Percentiles rank a stretch among this genome's conserved stretches.
phyloP scores from a whole-genome alignment of 2,113 vertebrate species.

The Lepidothrix coronata region DNA sequence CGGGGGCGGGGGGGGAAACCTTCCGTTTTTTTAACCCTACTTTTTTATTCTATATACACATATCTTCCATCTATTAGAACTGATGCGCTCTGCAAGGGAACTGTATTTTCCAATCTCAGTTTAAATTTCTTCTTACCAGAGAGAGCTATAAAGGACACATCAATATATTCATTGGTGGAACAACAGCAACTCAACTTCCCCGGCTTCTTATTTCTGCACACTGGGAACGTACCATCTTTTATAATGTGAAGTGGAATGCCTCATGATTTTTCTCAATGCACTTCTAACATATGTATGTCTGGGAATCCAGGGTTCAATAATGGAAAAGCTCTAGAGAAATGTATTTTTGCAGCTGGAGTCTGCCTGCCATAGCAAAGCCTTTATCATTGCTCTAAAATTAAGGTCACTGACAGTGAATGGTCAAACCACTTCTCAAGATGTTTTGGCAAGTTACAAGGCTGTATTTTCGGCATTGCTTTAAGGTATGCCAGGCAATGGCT shows the following conservation, averaged over 20 bases:
- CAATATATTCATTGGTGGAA: constrained; percentile 1
- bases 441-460: background rate
- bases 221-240: background rate
- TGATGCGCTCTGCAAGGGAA: background rate
- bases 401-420: background rate
- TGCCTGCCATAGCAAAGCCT: background rate
- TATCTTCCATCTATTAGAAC: background rate
- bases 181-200: background rate
- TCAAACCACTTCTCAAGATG: background rate
- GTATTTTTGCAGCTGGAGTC: background rate
- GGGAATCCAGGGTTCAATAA: background rate
- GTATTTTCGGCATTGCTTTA: background rate
- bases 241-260: constrained; percentile 9
- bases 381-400: background rate
- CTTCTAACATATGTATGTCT: background rate
- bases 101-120: constrained; percentile 15
- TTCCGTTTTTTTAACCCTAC: background rate
- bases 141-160: constrained; percentile 15
- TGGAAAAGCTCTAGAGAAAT: constrained; percentile 14
- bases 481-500: background rate
- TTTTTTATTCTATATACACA: background rate
- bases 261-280: constrained; percentile 23
- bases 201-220: background rate
- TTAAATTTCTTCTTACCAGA: constrained; percentile 41
- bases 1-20: too few relatives aligned